Evolutionary conservation across 2,797 vertebrate species (phyloP).

Genomic region (Sebastiscus albofasciatus): DNA sequence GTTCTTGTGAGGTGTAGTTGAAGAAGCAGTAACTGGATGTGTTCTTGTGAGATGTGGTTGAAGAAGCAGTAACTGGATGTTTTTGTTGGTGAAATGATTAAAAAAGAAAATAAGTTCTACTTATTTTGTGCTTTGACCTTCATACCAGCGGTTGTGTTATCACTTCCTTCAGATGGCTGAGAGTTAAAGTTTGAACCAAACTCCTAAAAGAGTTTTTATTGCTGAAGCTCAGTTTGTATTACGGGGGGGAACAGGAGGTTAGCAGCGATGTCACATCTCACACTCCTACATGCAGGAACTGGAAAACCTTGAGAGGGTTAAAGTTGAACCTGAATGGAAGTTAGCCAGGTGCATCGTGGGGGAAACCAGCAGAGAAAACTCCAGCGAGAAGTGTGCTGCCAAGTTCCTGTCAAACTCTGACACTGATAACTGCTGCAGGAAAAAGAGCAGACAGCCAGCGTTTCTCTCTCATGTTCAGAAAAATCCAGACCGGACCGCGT

Average conservation of each 20-base stretch:
- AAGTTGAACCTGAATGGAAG: conserved; percentile 34
- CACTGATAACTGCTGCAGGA: conserved; percentile 11
- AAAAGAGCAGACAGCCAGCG: neutral
- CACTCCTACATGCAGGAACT: conserved; percentile 19
- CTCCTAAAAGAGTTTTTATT: neutral
- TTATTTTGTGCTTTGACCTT: too few relatives aligned
- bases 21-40: too few relatives aligned
- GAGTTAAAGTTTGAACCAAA: neutral
- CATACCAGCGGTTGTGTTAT: neutral
- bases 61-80: too few relatives aligned
- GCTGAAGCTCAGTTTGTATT: neutral
- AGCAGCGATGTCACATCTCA: conserved; percentile 3
- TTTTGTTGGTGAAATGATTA: too few relatives aligned
- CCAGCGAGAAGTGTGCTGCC: conserved; percentile 6
- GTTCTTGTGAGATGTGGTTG: too few relatives aligned
- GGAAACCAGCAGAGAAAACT: conserved; percentile 20
- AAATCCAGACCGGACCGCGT: neutral
- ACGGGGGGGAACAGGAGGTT: conserved; percentile 22
- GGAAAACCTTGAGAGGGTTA: neutral
- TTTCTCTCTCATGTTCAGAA: conserved; percentile 5
- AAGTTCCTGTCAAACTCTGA: conserved; percentile 36
- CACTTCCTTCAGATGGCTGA: neutral
- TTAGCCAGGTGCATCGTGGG: conserved; percentile 23
- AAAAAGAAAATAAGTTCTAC: too few relatives aligned
- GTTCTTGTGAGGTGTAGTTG: too few relatives aligned